Conservation (phyloP, 2,888 invertebrate species). For the Automeris io region DNA sequence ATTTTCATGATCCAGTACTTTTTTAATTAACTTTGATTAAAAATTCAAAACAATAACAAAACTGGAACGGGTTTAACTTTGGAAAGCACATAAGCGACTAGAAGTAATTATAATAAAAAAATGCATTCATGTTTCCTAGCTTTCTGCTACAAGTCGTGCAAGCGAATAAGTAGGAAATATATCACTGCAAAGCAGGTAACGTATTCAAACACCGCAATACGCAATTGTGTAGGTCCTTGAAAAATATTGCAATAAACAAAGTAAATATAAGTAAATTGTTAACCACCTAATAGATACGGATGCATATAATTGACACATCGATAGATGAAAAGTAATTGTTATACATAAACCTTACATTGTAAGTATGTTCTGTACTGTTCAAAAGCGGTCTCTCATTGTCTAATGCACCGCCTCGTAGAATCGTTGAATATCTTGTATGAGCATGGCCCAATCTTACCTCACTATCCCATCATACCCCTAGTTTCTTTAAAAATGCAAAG, state of each 20-base stretch:
- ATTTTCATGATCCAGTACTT: not conserved
- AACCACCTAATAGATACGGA: slow-evolving; percentile 24
- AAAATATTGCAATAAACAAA: slow-evolving; percentile 58
- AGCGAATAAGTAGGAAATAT: slow-evolving; percentile 72
- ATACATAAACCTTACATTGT: not conserved
- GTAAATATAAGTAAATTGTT: slow-evolving; percentile 19
- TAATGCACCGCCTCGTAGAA: no score
- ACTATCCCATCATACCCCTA: not conserved
- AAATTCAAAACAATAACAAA: not conserved
- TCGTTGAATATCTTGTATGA: no score
- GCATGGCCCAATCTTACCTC: not conserved
- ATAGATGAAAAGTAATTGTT: not conserved
- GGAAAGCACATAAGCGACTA: slow-evolving; percentile 40
- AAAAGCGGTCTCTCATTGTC: no score
- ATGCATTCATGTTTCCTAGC: slow-evolving; percentile 63
- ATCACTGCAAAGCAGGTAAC: slow-evolving; percentile 74
- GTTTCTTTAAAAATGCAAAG: not conserved
- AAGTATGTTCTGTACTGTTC: no score
- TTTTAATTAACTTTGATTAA: slow-evolving; percentile 29
- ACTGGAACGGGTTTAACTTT: slow-evolving; percentile 8
- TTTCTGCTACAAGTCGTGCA: slow-evolving; percentile 58
- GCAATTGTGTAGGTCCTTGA: slow-evolving; percentile 66
- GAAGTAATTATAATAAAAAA: slow-evolving; percentile 44
- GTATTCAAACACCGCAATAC: slow-evolving; percentile 72
- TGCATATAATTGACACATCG: not conserved